phyloP scores from a whole-genome alignment of 2,113 vertebrate species.

The chimpanzee (Pan troglodytes) region NHGRI_mPanTro3-v2.1_pri NC_072403.2:178604001-178604500 shows the following conservation, averaged over 20 bases:
- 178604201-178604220: background rate
- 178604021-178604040: too few species aligned
- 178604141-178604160: background rate
- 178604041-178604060: too few species aligned
- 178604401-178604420: background rate
- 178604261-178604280: fast-evolving
- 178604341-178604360: background rate
- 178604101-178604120: too few species aligned
- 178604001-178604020: too few species aligned
- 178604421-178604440: background rate
- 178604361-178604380: fast-evolving
- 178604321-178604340: background rate
- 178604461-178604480: too few species aligned
- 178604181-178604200: background rate
- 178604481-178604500: background rate
- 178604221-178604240: background rate
- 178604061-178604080: too few species aligned
- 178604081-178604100: too few species aligned
- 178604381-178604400: background rate
- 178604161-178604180: background rate
- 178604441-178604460: background rate
- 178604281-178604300: fast-evolving
- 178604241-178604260: background rate
- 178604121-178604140: too few species aligned
- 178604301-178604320: too few species aligned